Evolutionary conservation across 1,140 invertebrate species (phyloP).

Genomic region (Pararge aegeria): DNA sequence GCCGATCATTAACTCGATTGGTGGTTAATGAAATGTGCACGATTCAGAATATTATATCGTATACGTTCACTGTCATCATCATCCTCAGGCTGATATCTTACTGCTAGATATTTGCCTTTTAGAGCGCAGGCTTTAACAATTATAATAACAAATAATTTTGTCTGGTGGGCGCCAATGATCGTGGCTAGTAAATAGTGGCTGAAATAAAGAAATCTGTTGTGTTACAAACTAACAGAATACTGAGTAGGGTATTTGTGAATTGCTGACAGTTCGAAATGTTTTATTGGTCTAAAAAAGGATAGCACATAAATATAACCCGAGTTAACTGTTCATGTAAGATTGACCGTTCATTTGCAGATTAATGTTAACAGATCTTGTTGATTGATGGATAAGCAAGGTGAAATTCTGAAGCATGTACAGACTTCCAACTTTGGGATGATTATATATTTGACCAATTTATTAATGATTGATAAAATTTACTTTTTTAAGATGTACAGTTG

Average conservation of each 20-base stretch:
- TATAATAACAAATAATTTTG: too few relatives aligned
- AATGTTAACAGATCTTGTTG: not conserved
- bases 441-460: too few relatives aligned
- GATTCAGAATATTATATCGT: conserved; percentile 41
- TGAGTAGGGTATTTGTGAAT: not conserved
- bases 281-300: not conserved
- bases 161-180: too few relatives aligned
- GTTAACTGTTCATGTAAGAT: not conserved
- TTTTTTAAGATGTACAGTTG: too few relatives aligned
- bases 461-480: too few relatives aligned
- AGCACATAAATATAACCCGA: not conserved
- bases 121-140: too few relatives aligned
- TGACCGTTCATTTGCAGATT: not conserved
- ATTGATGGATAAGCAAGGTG: not conserved
- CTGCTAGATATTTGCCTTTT: not conserved
- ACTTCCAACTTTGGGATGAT: too few relatives aligned
- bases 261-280: not conserved
- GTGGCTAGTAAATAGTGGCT: too few relatives aligned
- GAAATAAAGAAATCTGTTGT: too few relatives aligned
- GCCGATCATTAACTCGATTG: conserved; percentile 63
- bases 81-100: too few relatives aligned
- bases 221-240: not conserved
- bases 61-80: not conserved
- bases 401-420: not conserved
- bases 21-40: conserved; percentile 59